A percentile compares a stretch with the other conserved stretches of the same genome.
Conservation (phyloP, 2,888 invertebrate genomes). For the Erpobdella octoculata region DNA sequence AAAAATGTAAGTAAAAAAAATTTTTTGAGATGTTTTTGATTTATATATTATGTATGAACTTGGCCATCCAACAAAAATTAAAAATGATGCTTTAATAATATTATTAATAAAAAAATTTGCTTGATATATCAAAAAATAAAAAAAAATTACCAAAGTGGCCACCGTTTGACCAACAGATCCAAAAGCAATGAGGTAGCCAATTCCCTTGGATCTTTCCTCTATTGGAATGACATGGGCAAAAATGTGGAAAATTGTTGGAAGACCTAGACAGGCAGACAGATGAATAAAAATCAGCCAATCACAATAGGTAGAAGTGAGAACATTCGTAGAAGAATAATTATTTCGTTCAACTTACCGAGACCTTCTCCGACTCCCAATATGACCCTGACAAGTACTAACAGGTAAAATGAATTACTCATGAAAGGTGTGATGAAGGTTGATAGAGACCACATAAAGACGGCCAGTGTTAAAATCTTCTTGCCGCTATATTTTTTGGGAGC, state of each 20-base stretch:
- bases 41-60: too few relatives aligned
- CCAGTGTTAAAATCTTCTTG: conserved; percentile 62
- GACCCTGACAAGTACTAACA: conserved; percentile 62
- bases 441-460: conserved; percentile 67
- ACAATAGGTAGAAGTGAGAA: neutral
- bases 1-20: too few relatives aligned
- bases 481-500: conserved; percentile 65
- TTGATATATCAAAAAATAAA: neutral
- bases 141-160: conserved; percentile 61
- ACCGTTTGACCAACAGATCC: conserved; percentile 70
- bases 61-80: neutral
- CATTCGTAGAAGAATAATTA: neutral
- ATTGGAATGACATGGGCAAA: conserved; percentile 66
- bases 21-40: too few relatives aligned
- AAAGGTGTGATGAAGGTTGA: conserved; percentile 66
- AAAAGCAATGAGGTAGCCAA: conserved; percentile 65
- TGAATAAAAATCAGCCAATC: neutral
- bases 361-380: conserved; percentile 68
- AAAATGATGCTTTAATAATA: neutral
- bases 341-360: conserved; percentile 56
- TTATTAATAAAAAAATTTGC: too few relatives aligned
- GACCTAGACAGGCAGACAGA: conserved; percentile 54
- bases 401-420: conserved; percentile 59
- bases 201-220: conserved; percentile 66
- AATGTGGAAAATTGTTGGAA: conserved; percentile 69